Evolutionary conservation across 1,140 invertebrate genomes (phyloP).

Genomic region (Penaeus vannamei): DNA sequence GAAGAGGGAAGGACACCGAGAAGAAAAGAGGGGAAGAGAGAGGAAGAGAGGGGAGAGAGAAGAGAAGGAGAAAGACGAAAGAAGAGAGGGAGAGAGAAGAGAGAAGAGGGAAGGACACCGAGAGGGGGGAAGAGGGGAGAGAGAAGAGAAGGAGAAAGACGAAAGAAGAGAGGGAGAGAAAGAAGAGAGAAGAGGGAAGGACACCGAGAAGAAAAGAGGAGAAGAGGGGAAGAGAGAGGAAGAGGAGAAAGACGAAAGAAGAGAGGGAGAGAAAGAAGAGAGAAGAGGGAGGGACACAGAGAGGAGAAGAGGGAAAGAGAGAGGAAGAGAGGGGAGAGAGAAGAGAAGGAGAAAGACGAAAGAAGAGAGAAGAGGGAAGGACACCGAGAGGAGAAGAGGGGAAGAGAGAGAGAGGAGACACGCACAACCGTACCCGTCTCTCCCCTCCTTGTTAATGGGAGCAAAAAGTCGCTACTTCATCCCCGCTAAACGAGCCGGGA

Average conservation of each 20-base stretch:
- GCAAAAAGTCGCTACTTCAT: conserved; percentile 31
- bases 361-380: neutral
- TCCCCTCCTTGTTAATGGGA: neutral
- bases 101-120: neutral
- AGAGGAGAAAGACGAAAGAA: neutral
- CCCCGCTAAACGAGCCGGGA: conserved; percentile 17
- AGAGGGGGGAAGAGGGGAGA: neutral
- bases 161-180: no score
- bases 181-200: neutral
- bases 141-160: no score
- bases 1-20: no score
- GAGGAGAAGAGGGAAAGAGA: neutral
- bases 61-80: no score
- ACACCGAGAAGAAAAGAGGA: neutral
- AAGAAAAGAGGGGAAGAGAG: no score
- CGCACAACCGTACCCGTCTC: neutral
- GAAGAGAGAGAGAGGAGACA: neutral
- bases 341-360: no score
- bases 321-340: neutral
- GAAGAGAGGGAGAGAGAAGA: no score
- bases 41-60: no score
- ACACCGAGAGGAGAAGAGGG: neutral
- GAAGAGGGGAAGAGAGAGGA: conserved; percentile 10
- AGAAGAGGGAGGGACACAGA: neutral
- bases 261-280: no score